Evolutionary conservation across 2,888 invertebrate genomes (phyloP).

Genomic region (Microctonus brassicae): DNA sequence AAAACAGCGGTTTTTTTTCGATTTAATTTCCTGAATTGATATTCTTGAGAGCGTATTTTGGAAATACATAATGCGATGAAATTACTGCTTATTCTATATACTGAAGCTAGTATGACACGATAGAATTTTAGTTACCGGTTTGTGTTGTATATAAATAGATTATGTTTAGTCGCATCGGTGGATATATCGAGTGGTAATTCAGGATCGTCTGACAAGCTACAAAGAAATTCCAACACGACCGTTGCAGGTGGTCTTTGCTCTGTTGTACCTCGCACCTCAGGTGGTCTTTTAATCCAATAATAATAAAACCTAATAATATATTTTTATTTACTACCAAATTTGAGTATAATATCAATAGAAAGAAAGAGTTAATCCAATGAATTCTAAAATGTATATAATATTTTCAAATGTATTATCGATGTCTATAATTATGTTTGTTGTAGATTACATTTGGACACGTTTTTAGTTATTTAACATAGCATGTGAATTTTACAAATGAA

Average conservation of each 20-base stretch:
- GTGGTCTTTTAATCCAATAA: constrained; percentile 12
- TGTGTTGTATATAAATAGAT: neutral
- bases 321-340: constrained; percentile 25
- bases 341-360: neutral
- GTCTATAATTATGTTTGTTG: no score
- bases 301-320: constrained; percentile 28
- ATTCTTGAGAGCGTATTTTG: neutral
- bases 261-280: constrained; percentile 2
- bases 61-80: neutral
- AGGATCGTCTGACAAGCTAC: neutral
- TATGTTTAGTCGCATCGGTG: no score
- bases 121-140: neutral
- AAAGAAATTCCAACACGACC: neutral
- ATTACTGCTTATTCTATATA: neutral
- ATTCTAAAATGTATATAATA: no score
- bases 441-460: neutral
- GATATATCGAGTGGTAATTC: neutral
- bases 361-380: no score
- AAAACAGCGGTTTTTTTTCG: neutral
- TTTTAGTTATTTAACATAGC: neutral
- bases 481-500: no score
- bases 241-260: neutral
- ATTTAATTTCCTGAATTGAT: neutral
- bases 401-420: no score
- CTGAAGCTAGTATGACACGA: neutral